These are phyloP conservation scores for Ammodytes marinus DNA, from an alignment of 2,113 vertebrate species.

Conservation along the genomic window DNA sequence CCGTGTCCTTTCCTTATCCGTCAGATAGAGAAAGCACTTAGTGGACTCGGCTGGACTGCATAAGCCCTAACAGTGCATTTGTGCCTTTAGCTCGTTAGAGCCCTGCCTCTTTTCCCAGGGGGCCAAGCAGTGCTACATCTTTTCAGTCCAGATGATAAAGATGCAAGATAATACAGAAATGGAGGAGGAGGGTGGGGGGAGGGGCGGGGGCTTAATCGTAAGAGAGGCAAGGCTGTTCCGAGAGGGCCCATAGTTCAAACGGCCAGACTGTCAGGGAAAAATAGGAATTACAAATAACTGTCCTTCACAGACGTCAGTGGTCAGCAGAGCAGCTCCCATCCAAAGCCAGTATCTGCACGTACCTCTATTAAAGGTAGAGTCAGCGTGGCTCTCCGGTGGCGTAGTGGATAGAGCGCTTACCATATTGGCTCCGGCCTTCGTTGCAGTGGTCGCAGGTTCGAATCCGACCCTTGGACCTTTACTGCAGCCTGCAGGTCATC, in stretches of 20 bases:
- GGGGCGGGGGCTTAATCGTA: conserved; percentile 41
- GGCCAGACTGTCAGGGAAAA: conserved; percentile 13
- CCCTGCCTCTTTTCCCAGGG: conserved; percentile 57
- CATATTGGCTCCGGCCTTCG: too few species aligned
- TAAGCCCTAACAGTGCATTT: conserved; percentile 58
- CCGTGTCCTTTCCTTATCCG: conserved; percentile 52
- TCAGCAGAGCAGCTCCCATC: conserved; percentile 12
- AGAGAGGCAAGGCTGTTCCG: conserved; percentile 40
- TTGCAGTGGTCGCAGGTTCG: too few species aligned
- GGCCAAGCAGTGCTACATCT: conserved; percentile 40
- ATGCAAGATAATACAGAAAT: conserved; percentile 58
- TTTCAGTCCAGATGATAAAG: conserved; percentile 68
- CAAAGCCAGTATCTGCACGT: background rate
- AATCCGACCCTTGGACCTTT: too few species aligned
- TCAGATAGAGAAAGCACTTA: conserved; percentile 74
- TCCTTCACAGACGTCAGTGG: conserved; percentile 1
- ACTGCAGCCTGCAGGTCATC: too few species aligned
- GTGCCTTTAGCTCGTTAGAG: conserved; percentile 58
- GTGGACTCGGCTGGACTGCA: conserved; percentile 53
- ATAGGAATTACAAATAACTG: conserved; percentile 9
- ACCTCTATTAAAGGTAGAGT: background rate
- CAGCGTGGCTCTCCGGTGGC: too few species aligned
- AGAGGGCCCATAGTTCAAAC: conserved; percentile 36
- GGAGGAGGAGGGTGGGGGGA: conserved; percentile 3
- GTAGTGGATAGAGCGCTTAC: too few species aligned